These are phyloP conservation scores for Labeo rohita DNA, from an alignment of 2,113 vertebrate genomes.

Conservation along the genomic window DNA sequence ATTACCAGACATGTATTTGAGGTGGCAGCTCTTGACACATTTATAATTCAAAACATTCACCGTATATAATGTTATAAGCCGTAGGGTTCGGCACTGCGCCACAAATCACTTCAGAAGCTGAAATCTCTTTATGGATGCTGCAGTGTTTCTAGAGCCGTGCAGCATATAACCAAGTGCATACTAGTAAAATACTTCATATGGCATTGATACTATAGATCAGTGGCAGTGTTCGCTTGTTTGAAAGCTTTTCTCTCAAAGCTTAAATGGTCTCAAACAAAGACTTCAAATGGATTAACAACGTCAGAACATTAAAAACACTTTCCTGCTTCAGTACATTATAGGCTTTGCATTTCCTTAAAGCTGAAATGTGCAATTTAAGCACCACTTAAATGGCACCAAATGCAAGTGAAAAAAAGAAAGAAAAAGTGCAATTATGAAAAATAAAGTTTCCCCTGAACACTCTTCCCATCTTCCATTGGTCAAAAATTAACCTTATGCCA, in stretches of 20 bases:
- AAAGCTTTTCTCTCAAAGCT: background rate
- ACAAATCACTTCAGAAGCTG: slow-evolving; percentile 26
- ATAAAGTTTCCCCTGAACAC: background rate
- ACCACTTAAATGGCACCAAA: background rate
- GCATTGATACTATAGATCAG: background rate
- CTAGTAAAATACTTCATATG: background rate
- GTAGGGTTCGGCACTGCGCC: slow-evolving; percentile 1
- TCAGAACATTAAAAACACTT: background rate
- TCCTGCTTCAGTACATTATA: background rate
- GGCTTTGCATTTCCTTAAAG: background rate
- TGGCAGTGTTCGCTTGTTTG: background rate
- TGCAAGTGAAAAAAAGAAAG: background rate
- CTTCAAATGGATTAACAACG: slow-evolving; percentile 22
- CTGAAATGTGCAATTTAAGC: background rate
- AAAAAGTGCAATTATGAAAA: background rate
- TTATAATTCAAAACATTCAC: slow-evolving; percentile 37
- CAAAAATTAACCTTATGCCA: background rate
- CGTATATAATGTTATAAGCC: slow-evolving; percentile 26
- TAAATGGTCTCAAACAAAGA: slow-evolving; percentile 17
- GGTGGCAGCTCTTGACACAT: slow-evolving; percentile 15
- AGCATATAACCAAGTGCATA: slow-evolving; percentile 16
- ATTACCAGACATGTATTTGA: slow-evolving; percentile 37
- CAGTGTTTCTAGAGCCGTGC: background rate
- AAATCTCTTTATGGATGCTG: slow-evolving; percentile 24
- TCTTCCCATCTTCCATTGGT: background rate